Base-by-base conservation (phyloP, 2,113 vertebrate species). In the Puma concolor region DNA sequence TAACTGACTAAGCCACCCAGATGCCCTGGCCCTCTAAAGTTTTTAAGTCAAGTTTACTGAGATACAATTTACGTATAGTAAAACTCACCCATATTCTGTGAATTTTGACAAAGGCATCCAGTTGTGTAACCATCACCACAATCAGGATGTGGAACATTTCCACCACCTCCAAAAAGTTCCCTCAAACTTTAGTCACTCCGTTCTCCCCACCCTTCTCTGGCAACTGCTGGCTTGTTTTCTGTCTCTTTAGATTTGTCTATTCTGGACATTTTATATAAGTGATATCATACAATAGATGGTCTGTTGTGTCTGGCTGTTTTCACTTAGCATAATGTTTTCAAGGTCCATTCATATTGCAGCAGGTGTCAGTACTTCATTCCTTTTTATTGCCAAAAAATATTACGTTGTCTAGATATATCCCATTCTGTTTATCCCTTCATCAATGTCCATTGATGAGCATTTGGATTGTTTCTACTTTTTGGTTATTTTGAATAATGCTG, bases 31-130 rank as follows among this genome's bases (percentile, higher is more conserved):
- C 48, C 36, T 2, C 0, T 72, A 33, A 33, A 67, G 10, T 85
- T 84, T 44, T 77, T 13, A 96, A 93, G 57, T 89, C 91, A 88
- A 54, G n/a, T 71, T 90, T 90, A 41, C 79, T 50, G 69, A 63
- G 86, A 9, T 69, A 60, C 27, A 88, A 67, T 89, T 76, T 82
- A 48, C 10, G 80, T 50, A 63, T 29, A 67, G 38, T 83, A 83
- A 84, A 84, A 93, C 36, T 81, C 48, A 72, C 8, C 57, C 69
- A 54, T 92, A 38, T 90, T 90, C 38, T 66, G 23, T 86, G 54
- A 86, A 86, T 86, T 94, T 85, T 91, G 52, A 91, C 63, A 80
- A 50, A 90, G 63, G 16, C 64, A 64, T 63, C 27, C 57, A 88
- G 33, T 96, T 60, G 4, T 88, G 15, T 88, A 81, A 33, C 48